Evolutionary conservation across 2,113 vertebrate species (phyloP), one percentile per base, ranked within the genome.

Genomic region (Beaufortia kweichowensis): DNA sequence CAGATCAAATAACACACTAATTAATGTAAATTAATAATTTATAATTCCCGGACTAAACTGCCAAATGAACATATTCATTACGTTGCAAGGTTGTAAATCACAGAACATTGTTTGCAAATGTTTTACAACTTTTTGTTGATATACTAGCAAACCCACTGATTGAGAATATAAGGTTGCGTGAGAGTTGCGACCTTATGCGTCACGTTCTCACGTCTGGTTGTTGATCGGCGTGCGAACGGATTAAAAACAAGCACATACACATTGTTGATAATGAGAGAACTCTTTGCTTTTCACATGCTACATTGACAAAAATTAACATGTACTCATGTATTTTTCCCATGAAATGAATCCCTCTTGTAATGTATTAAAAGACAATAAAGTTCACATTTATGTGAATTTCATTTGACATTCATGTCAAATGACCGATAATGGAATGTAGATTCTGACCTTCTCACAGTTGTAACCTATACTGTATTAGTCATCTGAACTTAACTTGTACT

Each of bases 1-100:
- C 68, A 71, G n/a, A 39, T 64, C 14, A 75, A 75, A 75, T 21
- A 75, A n/a, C 61, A 35, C 28, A 64, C 4, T 19, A 24, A 39
- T 39, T 24, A 24, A 23, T 65, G 31, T 7, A 14, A 41, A 71
- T 28, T 5, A 41, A 69, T 69, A 29, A 31, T 35, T 67, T 12
- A 9, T 14, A 68, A 68, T 6, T 29, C 46, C 48, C 19, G 23
- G 28, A 55, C n/a, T 3, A 14, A 69, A 69, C 48, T 55, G 29
- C 29, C 29, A 55, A 55, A 55, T 31, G 1, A 68, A 68, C 66
- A 69, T 69, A 69, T 69, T 35, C 29, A 55, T 69, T 11, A 55
- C 6, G 19, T n/a, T 48, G 26, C 28, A 23, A 55, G 66, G 29
- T 35, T 69, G 67, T 69, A 35, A 55, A 55, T 55, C n/a, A 15